These are phyloP conservation scores for Etheostoma nigrum DNA, from an alignment of 2,797 vertebrate genomes.

Conservation along the genomic window DNA sequence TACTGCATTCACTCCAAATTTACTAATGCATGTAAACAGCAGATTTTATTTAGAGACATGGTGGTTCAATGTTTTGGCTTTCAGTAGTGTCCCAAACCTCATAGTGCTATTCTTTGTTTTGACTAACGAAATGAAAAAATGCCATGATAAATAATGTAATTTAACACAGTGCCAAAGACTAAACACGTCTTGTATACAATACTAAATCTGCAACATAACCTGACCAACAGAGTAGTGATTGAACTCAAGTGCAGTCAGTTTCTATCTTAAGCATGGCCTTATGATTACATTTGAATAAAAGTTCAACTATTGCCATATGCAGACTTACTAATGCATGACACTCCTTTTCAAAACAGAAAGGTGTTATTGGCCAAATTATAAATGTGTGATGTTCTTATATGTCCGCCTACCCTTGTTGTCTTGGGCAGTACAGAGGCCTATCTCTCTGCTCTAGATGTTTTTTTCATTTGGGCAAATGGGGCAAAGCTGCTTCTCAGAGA, in stretches of 20 bases:
- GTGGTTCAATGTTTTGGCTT: not conserved
- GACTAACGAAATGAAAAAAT: conserved; percentile 11
- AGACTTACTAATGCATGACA: not conserved
- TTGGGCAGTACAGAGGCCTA: conserved; percentile 37
- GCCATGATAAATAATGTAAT: not conserved
- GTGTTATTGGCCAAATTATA: conserved; percentile 7
- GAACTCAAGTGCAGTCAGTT: not conserved
- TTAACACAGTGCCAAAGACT: conserved; percentile 5
- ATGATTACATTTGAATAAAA: conserved; percentile 4
- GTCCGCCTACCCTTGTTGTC: conserved; percentile 23
- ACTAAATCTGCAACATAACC: not conserved
- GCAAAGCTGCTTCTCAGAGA: conserved; percentile 67
- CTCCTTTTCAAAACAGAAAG: conserved; percentile 8
- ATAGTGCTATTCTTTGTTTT: conserved; percentile 13
- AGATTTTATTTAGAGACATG: conserved; percentile 1
- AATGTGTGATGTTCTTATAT: conserved; percentile 20
- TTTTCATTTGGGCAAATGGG: conserved; percentile 58
- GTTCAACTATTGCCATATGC: not conserved
- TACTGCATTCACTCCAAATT: not conserved
- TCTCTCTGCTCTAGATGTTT: conserved; percentile 39
- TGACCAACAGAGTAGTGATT: not conserved
- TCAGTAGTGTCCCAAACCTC: not conserved
- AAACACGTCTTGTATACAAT: not conserved
- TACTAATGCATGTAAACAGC: conserved; percentile 11
- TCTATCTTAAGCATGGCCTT: not conserved